These are phyloP conservation scores for Rhinoraja longicauda DNA, from an alignment of 2,797 vertebrate species.

Conservation along the genomic window DNA sequence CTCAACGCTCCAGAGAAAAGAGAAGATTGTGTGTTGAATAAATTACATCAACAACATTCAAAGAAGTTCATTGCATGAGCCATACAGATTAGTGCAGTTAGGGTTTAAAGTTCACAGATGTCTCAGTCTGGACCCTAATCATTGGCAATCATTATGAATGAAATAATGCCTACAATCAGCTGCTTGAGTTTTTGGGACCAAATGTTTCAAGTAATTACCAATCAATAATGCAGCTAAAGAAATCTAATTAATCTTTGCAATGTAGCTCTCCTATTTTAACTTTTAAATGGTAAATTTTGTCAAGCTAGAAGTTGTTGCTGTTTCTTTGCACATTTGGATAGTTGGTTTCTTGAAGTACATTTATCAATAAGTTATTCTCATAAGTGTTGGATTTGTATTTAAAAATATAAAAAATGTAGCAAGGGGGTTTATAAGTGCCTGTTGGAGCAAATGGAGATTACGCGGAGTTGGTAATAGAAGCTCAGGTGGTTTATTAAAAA, in stretches of 20 bases:
- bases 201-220: conserved; percentile 6
- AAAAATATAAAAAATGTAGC: background rate
- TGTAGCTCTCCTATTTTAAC: background rate
- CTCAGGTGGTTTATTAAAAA: too few species aligned
- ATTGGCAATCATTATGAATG: background rate
- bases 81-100: background rate
- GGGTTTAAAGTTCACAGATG: background rate
- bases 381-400: background rate
- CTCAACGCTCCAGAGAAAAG: too few species aligned
- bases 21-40: background rate
- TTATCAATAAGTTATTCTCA: background rate
- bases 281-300: background rate
- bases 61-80: background rate
- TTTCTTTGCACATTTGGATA: background rate
- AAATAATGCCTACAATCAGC: background rate
- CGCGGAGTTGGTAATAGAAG: too few species aligned
- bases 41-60: background rate
- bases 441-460: too few species aligned
- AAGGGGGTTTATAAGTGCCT: background rate
- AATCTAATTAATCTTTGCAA: background rate
- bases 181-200: background rate
- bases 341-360: background rate
- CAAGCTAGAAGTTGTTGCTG: background rate
- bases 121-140: background rate
- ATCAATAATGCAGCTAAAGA: background rate